phyloP scores from a whole-genome alignment of 2,888 invertebrate species.

The Pseudeuparius sepicola region DNA sequence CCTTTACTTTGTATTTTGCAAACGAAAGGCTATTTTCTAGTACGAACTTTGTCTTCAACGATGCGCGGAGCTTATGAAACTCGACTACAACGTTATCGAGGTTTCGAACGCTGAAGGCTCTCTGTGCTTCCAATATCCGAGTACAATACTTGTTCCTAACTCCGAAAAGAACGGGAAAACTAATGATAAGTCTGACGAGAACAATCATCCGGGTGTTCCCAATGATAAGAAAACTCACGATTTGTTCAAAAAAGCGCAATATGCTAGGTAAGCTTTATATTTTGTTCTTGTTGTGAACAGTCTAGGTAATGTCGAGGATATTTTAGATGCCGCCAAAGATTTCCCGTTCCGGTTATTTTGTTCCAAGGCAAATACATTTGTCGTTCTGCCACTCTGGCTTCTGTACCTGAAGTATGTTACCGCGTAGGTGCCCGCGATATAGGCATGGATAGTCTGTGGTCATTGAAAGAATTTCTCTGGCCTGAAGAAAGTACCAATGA shows the following conservation, averaged over 20 bases:
- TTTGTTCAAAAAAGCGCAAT: constrained; percentile 54
- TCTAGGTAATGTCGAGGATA: constrained; percentile 1
- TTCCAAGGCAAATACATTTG: constrained; percentile 63
- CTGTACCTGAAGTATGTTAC: constrained; percentile 64
- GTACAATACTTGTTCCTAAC: constrained; percentile 53
- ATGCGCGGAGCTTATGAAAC: constrained; percentile 49
- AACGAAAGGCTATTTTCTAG: too few relatives aligned
- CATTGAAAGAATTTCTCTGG: constrained; percentile 40
- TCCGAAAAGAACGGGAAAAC: constrained; percentile 13
- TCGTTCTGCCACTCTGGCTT: constrained; percentile 64
- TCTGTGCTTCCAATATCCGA: constrained; percentile 61
- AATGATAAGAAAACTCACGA: constrained; percentile 51
- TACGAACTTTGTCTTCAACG: too few relatives aligned
- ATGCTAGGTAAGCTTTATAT: constrained; percentile 41
- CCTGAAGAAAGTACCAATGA: constrained; percentile 18
- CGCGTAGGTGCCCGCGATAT: constrained; percentile 42
- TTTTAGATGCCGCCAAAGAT: constrained; percentile 58
- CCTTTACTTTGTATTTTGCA: too few relatives aligned
- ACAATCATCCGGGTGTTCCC: constrained; percentile 7
- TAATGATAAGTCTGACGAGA: constrained; percentile 14
- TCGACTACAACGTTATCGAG: constrained; percentile 56
- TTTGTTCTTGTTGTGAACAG: too few relatives aligned
- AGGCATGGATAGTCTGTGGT: constrained; percentile 11
- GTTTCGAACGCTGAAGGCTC: constrained; percentile 57
- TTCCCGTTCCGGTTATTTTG: constrained; percentile 67